Base-by-base conservation (phyloP, 1,140 invertebrate species). In the Melipona quadrifasciata region DNA sequence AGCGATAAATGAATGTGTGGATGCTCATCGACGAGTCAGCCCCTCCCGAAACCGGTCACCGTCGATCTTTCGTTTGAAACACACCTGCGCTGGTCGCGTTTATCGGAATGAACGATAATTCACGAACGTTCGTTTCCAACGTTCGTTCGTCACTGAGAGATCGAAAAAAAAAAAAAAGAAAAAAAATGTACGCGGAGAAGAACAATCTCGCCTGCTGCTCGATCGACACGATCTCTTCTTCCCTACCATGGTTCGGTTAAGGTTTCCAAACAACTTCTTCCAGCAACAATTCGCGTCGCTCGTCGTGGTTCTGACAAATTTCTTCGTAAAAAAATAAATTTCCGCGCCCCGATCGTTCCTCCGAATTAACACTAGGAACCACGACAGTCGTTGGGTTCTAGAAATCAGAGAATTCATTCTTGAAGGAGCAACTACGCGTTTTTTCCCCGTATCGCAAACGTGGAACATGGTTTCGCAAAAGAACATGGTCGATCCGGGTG, bases 1-100 rank as follows among this genome's bases (percentile, higher is more conserved):
- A 83, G 55, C 51, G 75, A 83, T 61, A 71, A 79, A 78, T n/a
- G 82, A 84, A 79, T 53, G 34, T 53, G 34, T 21, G 27, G 21
- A 68, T 65, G 71, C n/a, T 77, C 47, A 39, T 82, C 73, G 64
- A 68, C 81, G 73, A 77, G 53, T 68, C 79, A 51, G 39, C 39
- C 39, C 21, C 21, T n/a, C 51, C 80, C 65, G 55, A 51, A 39
- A 77, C 27, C 61, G 24, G 57, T n/a, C 27, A 27, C 70, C 16
- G 58, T 55, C n/a, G 21, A 31, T 73, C 27, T 53, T 53, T 19
- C 2, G 31, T n/a, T 47, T 12, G 68, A 71, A 47, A 70, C 67
- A 70, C 34, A 12, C 19, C 14, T 16, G 21, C 24, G 17, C 70
- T 27, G 24, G 57, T 67, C 58, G 24, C 19, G 11, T 65, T 77